phyloP scores from a whole-genome alignment of 2,797 vertebrate genomes.

The Euphonia xanthogaster region DNA sequence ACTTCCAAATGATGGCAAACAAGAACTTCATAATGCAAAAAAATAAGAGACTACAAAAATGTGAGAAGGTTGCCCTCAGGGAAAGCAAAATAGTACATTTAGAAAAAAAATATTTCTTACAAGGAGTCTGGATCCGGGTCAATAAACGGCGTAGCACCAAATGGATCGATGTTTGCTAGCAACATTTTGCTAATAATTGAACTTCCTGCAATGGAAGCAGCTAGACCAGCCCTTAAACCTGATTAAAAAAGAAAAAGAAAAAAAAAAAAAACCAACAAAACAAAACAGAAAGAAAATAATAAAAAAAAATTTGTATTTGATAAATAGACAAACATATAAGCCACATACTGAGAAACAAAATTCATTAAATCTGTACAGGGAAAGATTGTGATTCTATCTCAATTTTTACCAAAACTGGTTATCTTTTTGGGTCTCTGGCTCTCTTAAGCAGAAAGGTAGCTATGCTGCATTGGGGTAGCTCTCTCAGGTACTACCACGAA shows the following conservation, averaged over 20 bases:
- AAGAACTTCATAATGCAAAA: background rate
- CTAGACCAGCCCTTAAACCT: constrained; percentile 95
- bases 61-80: background rate
- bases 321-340: background rate
- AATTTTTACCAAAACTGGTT: background rate
- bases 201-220: constrained; percentile 97
- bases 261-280: background rate
- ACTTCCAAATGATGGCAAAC: background rate
- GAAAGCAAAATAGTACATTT: background rate
- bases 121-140: constrained; percentile 95
- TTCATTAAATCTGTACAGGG: background rate
- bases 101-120: constrained; percentile 78
- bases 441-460: background rate
- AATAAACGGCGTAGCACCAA: constrained; percentile 95
- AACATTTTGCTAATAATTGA: constrained; percentile 99
- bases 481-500: background rate
- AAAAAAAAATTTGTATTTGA: background rate
- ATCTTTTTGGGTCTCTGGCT: background rate
- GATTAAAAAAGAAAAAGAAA: background rate
- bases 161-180: constrained; percentile 95
- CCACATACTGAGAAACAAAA: background rate
- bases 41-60: background rate
- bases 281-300: background rate
- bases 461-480: background rate
- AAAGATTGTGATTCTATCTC: background rate